Conservation (phyloP, 1,140 invertebrate species). For the Formica exsecta region DNA sequence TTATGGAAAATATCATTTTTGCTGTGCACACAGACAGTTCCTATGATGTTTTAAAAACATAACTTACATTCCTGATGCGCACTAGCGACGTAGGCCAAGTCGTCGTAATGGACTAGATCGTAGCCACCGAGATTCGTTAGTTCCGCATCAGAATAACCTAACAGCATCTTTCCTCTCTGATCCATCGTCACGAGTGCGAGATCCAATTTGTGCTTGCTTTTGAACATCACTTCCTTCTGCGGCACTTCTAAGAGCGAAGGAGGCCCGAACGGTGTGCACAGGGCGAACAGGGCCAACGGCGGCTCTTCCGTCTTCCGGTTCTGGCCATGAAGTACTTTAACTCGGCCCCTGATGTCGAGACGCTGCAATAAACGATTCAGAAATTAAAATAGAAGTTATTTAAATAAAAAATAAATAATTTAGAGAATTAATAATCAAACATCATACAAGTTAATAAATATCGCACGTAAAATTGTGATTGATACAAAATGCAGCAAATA, state of each 20-base stretch:
- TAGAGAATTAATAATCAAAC: background rate
- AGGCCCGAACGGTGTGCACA: constrained; percentile 99
- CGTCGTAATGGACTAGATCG: constrained; percentile 98
- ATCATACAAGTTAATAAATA: background rate
- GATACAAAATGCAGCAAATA: background rate
- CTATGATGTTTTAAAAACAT: background rate
- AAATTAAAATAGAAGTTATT: background rate
- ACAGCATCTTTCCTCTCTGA: constrained; percentile 97
- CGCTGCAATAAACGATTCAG: constrained; percentile 89
- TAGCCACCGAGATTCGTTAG: constrained; percentile 97
- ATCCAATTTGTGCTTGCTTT: constrained; percentile 99
- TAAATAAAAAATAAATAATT: background rate
- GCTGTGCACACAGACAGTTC: background rate
- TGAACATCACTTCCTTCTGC: constrained; percentile 99
- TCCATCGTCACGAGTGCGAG: constrained; percentile 98
- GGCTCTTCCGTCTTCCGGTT: constrained; percentile 97
- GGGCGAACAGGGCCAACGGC: constrained; percentile 97
- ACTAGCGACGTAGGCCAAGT: constrained; percentile 98
- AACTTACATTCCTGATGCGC: constrained; percentile 99
- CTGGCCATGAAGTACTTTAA: constrained; percentile 98
- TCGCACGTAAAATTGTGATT: background rate
- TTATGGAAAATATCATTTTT: background rate
- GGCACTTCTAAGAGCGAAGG: constrained; percentile 95
- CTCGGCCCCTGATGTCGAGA: constrained; percentile 98
- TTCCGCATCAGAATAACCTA: constrained; percentile 97